These are phyloP conservation scores for Myiagra hebetior DNA, from an alignment of 2,113 vertebrate genomes.

Conservation along the genomic window DNA sequence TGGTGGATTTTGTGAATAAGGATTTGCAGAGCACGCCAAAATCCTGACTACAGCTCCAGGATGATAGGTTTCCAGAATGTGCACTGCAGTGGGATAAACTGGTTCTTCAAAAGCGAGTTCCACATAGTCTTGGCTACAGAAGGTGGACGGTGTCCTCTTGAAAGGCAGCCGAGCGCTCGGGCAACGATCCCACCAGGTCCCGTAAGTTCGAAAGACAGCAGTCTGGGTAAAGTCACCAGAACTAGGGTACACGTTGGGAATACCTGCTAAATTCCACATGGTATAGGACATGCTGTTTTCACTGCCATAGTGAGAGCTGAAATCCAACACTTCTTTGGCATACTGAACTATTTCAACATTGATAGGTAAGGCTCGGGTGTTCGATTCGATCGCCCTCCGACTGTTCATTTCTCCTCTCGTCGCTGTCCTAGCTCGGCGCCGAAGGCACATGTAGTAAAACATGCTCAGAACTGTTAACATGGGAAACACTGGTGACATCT, in stretches of 20 bases:
- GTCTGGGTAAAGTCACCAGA: conserved; percentile 98
- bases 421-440: conserved; percentile 93
- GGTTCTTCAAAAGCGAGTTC: conserved; percentile 94
- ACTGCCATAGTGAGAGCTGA: conserved; percentile 98
- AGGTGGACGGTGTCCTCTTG: conserved; percentile 82
- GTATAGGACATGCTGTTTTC: conserved; percentile 99
- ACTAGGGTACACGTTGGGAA: conserved; percentile 94
- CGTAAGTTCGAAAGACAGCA: conserved; percentile 93
- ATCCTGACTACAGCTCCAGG: conserved; percentile 94
- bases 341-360: conserved; percentile 92
- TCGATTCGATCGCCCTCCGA: conserved; percentile 88
- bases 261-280: conserved; percentile 96
- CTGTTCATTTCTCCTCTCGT: conserved; percentile 91
- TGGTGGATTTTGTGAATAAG: conserved; percentile 88
- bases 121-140: conserved; percentile 93
- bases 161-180: conserved; percentile 82
- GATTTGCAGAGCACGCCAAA: conserved; percentile 94
- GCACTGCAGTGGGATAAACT: conserved; percentile 93
- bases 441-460: conserved; percentile 99
- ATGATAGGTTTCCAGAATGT: conserved; percentile 96
- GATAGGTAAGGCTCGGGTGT: conserved; percentile 84
- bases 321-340: conserved; percentile 95
- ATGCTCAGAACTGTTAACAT: conserved; percentile 98
- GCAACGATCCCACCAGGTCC: conserved; percentile 93
- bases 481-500: conserved; percentile 84